These are phyloP conservation scores for Platalea minor DNA, from an alignment of 2,797 vertebrate genomes.

Conservation along the genomic window DNA sequence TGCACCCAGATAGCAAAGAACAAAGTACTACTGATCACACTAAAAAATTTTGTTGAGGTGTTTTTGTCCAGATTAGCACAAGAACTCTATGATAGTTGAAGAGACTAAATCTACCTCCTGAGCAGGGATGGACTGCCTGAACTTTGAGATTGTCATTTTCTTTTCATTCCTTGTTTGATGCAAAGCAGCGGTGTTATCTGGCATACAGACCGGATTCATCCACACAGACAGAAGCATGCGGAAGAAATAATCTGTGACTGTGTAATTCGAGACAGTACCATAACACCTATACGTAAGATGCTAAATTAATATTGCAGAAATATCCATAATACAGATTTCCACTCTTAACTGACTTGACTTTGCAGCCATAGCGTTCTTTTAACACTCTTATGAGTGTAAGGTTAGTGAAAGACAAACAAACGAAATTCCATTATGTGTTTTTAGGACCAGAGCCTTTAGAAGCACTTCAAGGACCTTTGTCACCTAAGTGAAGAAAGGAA, in stretches of 20 bases:
- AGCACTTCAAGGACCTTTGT: neutral
- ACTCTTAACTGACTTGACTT: neutral
- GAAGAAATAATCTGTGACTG: neutral
- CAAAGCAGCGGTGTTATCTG: neutral
- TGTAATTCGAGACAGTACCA: neutral
- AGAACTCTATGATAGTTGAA: neutral
- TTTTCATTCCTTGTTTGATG: neutral
- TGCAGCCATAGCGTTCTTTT: neutral
- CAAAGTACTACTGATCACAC: neutral
- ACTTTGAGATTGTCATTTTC: neutral
- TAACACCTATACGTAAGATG: neutral
- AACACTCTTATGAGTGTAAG: neutral
- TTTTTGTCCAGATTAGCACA: neutral
- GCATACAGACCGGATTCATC: neutral
- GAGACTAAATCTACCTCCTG: neutral
- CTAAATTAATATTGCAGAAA: neutral
- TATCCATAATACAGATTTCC: neutral
- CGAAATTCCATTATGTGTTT: neutral
- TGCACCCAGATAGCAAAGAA: neutral
- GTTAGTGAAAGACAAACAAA: neutral
- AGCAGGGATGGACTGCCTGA: neutral
- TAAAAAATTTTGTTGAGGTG: neutral
- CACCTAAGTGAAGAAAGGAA: neutral
- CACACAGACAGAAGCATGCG: neutral
- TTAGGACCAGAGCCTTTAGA: neutral